Conservation (phyloP, 2,888 invertebrate genomes). For the Parnassius mnemosyne region DNA sequence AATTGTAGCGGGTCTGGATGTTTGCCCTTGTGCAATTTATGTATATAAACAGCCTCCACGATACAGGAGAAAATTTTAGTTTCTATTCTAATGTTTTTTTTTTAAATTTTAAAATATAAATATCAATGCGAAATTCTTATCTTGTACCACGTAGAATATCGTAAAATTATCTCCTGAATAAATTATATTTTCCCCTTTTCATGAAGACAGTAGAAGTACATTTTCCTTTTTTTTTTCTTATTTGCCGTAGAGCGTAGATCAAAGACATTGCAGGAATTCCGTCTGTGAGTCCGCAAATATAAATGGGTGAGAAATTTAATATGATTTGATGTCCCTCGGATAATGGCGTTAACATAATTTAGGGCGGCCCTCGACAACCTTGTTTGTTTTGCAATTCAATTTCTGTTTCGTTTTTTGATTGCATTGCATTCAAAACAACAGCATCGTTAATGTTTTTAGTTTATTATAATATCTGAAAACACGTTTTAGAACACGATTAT, state of each 20-base stretch:
- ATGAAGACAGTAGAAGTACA: slow-evolving; percentile 79
- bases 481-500: too few species aligned
- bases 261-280: slow-evolving; percentile 73
- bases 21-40: too few species aligned
- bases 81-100: too few species aligned
- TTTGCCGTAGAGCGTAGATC: slow-evolving; percentile 70
- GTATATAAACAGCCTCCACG: too few species aligned
- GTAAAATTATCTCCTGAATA: slow-evolving; percentile 81
- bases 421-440: not conserved
- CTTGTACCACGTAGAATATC: too few species aligned
- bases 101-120: too few species aligned
- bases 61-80: too few species aligned
- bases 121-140: too few species aligned
- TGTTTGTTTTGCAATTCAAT: slow-evolving; percentile 70
- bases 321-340: slow-evolving; percentile 72
- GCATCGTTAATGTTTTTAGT: too few species aligned
- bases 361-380: slow-evolving; percentile 56
- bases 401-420: slow-evolving; percentile 32
- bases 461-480: too few species aligned
- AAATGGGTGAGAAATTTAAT: slow-evolving; percentile 76
- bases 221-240: slow-evolving; percentile 73
- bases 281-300: slow-evolving; percentile 70
- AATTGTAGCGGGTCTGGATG: too few species aligned
- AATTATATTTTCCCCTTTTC: slow-evolving; percentile 78
- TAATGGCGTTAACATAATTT: slow-evolving; percentile 72